phyloP scores from a whole-genome alignment of 1,140 invertebrate genomes.

The Thalassaphorura encarpata region DNA sequence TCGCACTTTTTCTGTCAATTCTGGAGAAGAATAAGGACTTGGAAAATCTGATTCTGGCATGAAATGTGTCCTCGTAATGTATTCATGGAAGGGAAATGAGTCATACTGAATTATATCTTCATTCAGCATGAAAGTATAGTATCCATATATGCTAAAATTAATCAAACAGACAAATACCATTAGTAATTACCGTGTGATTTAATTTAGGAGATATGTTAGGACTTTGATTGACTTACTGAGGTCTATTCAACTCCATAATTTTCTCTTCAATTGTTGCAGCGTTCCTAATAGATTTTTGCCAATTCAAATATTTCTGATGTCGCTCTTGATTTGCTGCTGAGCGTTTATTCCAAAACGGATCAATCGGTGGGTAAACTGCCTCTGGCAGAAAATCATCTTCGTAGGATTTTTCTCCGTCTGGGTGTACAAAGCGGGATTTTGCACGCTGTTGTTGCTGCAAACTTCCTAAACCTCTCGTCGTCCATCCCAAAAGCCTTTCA shows the following conservation, averaged over 20 bases:
- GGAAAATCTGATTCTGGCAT: constrained; percentile 45
- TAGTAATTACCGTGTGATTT: no score
- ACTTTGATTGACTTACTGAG: no score
- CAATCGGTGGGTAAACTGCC: constrained; percentile 52
- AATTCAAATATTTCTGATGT: constrained; percentile 37
- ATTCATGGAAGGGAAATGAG: constrained; percentile 52
- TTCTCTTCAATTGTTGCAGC: constrained; percentile 69
- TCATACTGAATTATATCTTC: constrained; percentile 55
- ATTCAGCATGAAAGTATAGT: constrained; percentile 48
- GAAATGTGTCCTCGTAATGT: constrained; percentile 59
- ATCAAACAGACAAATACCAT: no score
- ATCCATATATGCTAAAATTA: constrained; percentile 78
- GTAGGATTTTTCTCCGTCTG: constrained; percentile 5
- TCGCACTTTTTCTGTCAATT: constrained; percentile 9
- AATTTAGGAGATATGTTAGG: no score
- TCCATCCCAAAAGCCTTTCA: no score
- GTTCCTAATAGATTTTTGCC: constrained; percentile 50
- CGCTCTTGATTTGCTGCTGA: constrained; percentile 37
- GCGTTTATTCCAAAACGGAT: constrained; percentile 53
- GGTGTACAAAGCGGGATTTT: constrained; percentile 2
- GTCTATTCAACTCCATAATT: constrained; percentile 61
- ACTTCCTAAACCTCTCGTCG: no score
- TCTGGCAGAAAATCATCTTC: constrained; percentile 3
- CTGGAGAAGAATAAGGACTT: constrained; percentile 15
- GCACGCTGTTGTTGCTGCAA: neutral